phyloP scores from a whole-genome alignment of 2,888 invertebrate genomes.

The Drosophila stalkeri region DNA sequence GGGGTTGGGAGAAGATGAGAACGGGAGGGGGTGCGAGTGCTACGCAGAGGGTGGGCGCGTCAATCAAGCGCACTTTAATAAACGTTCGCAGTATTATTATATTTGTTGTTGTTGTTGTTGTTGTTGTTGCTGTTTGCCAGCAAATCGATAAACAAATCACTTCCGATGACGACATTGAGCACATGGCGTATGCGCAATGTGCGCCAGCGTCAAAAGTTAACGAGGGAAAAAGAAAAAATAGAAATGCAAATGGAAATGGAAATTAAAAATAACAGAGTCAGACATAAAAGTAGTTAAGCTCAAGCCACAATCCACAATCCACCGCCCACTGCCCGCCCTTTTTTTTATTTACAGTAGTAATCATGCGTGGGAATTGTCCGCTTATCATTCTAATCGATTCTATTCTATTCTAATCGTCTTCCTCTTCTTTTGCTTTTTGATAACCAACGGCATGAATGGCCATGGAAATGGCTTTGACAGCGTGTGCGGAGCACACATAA shows the following conservation, averaged over 20 bases:
- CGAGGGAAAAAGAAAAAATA: background rate
- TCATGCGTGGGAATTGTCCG: conserved; percentile 45
- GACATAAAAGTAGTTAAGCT: background rate
- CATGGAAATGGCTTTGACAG: conserved; percentile 1
- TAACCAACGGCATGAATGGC: background rate
- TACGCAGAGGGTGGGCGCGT: conserved; percentile 25
- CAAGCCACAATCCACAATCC: too few relatives aligned
- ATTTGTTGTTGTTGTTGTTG: conserved; percentile 4
- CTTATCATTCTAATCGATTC: conserved; percentile 34
- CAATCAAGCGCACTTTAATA: conserved; percentile 51
- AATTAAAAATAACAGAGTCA: background rate
- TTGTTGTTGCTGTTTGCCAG: conserved; percentile 9
- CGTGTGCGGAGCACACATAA: background rate
- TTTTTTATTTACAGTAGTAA: background rate
- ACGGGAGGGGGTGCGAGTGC: background rate
- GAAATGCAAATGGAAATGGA: background rate
- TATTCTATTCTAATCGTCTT: too few relatives aligned
- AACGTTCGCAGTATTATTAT: conserved; percentile 14
- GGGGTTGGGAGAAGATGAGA: background rate
- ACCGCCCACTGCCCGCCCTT: background rate
- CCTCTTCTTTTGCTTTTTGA: background rate
- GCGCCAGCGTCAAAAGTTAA: background rate
- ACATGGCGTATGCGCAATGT: conserved; percentile 63
- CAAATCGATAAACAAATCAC: conserved; percentile 68
- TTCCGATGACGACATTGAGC: conserved; percentile 71